Evolutionary conservation across 2,113 vertebrate species (phyloP), one percentile per base, ranked within the genome.

Genomic region (Gopherus evgoodei): DNA sequence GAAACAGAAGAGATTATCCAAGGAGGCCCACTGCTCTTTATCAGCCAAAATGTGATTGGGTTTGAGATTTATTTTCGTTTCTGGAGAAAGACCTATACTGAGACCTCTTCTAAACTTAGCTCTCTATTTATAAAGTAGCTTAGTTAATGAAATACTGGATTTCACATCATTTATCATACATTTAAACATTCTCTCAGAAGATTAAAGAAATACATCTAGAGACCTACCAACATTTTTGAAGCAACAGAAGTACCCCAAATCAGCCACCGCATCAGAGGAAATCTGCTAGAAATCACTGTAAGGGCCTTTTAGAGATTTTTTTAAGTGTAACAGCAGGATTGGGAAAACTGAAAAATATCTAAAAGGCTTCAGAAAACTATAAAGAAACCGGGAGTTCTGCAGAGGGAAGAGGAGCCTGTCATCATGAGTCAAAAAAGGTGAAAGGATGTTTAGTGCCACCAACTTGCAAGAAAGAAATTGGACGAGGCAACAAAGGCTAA

Each of bases 31-130:
- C 16, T 2, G 0, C 5, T 27, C 83, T 79, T 11, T 57, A 14
- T 5, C 11, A 1, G 6, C 54, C 27, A 72, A 72, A 72, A 38
- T 72, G 38, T 72, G 65, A 10, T 4, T 22, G 22, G 19, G 50
- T 59, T 24, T 2, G 27, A 35, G 83, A 6, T 11, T n/a, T 0
- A 1, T 11, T 49, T 29, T 47, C 0, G 1, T 69, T 62, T n/a
- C 59, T 54, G n/a, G 13, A 56, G 49, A 13, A 19, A 44, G 76
- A 69, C 14, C 53, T 16, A 2, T 1, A n/a, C 12, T 62, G 13
- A 11, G 1, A 1, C 8, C 31, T 56, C 9, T 38, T 22, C 65
- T 72, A 72, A 72, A 72, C 19, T 11, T 50, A 9, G 75, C 65
- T 35, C 88, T 65, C 25, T 90, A 76, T 3, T 69, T 90, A 75